Evolutionary conservation across 2,888 invertebrate genomes (phyloP).

Genomic region (Aleiodes leptofemur): DNA sequence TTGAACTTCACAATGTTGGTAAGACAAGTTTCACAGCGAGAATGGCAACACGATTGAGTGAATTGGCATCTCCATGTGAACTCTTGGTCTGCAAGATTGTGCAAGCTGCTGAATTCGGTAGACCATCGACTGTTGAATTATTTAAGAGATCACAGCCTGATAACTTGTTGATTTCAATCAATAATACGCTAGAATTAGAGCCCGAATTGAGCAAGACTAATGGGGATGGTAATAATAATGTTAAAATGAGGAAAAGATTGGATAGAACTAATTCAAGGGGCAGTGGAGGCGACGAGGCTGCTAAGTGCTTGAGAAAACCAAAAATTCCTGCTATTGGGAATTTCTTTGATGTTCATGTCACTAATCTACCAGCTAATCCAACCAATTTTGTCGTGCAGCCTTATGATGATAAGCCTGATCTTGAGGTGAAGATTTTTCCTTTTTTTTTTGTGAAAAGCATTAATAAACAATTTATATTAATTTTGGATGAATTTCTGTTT

Average conservation of each 20-base stretch:
- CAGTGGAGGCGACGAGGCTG: slow-evolving; percentile 46
- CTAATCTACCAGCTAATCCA: slow-evolving; percentile 85
- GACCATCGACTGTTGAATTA: slow-evolving; percentile 79
- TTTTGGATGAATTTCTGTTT: slow-evolving; percentile 35
- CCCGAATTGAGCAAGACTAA: slow-evolving; percentile 76
- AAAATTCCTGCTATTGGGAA: slow-evolving; percentile 76
- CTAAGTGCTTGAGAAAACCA: slow-evolving; percentile 70
- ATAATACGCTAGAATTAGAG: slow-evolving; percentile 82
- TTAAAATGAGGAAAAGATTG: slow-evolving; percentile 58
- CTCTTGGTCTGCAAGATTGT: slow-evolving; percentile 78
- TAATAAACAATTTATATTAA: not conserved
- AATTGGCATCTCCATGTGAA: slow-evolving; percentile 78
- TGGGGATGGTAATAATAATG: slow-evolving; percentile 66
- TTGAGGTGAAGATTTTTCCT: slow-evolving; percentile 60
- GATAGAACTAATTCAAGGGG: slow-evolving; percentile 57
- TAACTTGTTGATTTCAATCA: slow-evolving; percentile 82
- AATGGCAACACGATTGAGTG: slow-evolving; percentile 69
- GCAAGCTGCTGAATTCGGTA: slow-evolving; percentile 60
- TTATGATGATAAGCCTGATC: slow-evolving; percentile 42
- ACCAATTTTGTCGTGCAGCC: slow-evolving; percentile 82
- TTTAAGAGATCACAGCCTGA: slow-evolving; percentile 82
- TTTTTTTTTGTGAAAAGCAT: slow-evolving; percentile 23
- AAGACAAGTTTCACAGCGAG: slow-evolving; percentile 73
- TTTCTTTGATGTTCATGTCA: slow-evolving; percentile 84
- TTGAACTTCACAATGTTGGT: slow-evolving; percentile 79